Evolutionary conservation across 2,113 vertebrate genomes (phyloP), one percentile per base, ranked within the genome.

Genomic region (Noctilio leporinus): DNA sequence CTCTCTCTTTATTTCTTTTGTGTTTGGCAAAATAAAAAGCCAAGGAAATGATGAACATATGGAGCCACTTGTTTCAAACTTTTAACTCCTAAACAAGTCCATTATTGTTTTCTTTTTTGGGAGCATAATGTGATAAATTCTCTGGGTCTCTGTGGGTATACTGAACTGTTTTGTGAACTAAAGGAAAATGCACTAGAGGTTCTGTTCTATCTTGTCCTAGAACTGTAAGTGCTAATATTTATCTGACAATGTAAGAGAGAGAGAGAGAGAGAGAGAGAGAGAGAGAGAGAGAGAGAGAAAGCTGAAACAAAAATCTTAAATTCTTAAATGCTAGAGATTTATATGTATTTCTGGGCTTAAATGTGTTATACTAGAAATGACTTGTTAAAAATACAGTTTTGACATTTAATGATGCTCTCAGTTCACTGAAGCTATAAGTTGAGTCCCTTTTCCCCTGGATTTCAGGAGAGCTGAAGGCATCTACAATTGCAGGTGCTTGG

Each of bases 141-240:
- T 97, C 82, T 59, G 62, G 83, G 95, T 97, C 95, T 97, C 97
- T 96, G 97, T 96, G 97, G 96, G 96, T 98, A 90, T 96, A 84
- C 96, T 97, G 93, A 96, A 96, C 89, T 97, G 96, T 45, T 97
- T 92, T 96, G 95, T 97, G 97, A 97, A 96, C 91, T 96, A 85
- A 97, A 97, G 93, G 94, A 96, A 98, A 97, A 97, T 90, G 65
- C 75, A 95, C 85, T 94, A 86, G 96, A 98, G 97, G 96, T 96
- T 97, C 95, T 97, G 96, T 96, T 97, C 95, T 97, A 64, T 97
- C 97, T 97, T 96, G 91, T 97, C 94, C 62, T 97, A 98, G 94
- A 94, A 87, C 86, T 97, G 43, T 83, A 97, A 96, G 85, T 96
- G 87, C 96, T 97, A 95, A 93, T 96, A 95, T 93, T 98, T 97